Conservation (phyloP, 2,888 invertebrate genomes). For the Theretra japonica region DNA sequence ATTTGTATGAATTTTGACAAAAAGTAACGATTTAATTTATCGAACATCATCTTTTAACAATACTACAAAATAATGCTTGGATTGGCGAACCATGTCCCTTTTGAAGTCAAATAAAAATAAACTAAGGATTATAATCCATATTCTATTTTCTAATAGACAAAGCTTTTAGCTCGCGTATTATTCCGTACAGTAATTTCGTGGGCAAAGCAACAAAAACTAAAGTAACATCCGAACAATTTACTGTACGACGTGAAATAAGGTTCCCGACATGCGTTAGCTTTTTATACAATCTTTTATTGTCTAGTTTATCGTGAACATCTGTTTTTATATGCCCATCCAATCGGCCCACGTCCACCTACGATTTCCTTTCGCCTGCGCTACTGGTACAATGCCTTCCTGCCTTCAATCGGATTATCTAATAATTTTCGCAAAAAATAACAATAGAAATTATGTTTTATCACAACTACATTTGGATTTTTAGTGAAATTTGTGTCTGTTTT, state of each 20-base stretch:
- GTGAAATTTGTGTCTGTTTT: neutral
- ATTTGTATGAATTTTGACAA: too few species aligned
- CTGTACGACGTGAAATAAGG: constrained; percentile 1
- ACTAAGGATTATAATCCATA: neutral
- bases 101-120: neutral
- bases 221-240: constrained; percentile 7
- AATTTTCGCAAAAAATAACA: neutral
- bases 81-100: neutral
- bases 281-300: constrained; percentile 15
- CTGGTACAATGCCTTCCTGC: neutral
- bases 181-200: constrained; percentile 3
- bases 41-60: too few species aligned
- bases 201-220: constrained; percentile 13
- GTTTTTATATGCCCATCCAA: constrained; percentile 22
- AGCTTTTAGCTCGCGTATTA: neutral
- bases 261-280: constrained; percentile 18
- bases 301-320: constrained; percentile 19
- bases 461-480: too few species aligned
- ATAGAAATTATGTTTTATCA: neutral
- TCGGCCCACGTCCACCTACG: constrained; percentile 19
- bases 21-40: too few species aligned
- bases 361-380: constrained; percentile 2
- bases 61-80: too few species aligned
- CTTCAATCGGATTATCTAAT: neutral
- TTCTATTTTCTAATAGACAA: neutral